A percentile compares a stretch with the other conserved stretches of the same genome.
Evolutionary conservation across 2,797 vertebrate species (phyloP).

Genomic region (Neoniphon sammara): DNA sequence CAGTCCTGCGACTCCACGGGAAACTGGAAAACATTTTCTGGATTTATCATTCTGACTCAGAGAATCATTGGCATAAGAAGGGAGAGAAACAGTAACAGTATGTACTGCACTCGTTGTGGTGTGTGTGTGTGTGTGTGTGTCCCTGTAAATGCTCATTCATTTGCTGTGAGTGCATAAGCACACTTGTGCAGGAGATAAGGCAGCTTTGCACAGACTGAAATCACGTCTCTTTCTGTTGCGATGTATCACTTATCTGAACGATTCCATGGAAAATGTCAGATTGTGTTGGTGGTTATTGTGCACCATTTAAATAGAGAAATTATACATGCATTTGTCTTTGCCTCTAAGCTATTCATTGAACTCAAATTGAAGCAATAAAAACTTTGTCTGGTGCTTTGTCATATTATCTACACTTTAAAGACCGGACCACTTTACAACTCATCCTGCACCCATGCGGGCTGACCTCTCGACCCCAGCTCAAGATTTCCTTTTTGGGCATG

Average conservation of each 20-base stretch:
- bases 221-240: neutral
- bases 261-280: neutral
- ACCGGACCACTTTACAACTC: constrained; percentile 18
- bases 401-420: neutral
- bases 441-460: constrained; percentile 40
- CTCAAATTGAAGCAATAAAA: neutral
- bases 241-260: constrained; percentile 15
- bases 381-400: neutral
- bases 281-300: neutral
- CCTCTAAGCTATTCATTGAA: neutral
- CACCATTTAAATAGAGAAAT: too few species aligned
- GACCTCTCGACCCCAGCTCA: constrained; percentile 56
- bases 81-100: constrained; percentile 52
- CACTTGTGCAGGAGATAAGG: constrained; percentile 25
- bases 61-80: constrained; percentile 36
- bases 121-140: constrained; percentile 19
- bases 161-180: neutral
- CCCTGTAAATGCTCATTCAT: constrained; percentile 5
- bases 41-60: constrained; percentile 68
- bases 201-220: constrained; percentile 10
- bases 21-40: constrained; percentile 59
- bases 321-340: neutral
- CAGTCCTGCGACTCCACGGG: constrained; percentile 45
- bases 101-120: constrained; percentile 32
- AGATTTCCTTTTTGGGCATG: constrained; percentile 68